Evolutionary conservation across 2,888 invertebrate species (phyloP).

Genomic region (Callinectes sapidus): DNA sequence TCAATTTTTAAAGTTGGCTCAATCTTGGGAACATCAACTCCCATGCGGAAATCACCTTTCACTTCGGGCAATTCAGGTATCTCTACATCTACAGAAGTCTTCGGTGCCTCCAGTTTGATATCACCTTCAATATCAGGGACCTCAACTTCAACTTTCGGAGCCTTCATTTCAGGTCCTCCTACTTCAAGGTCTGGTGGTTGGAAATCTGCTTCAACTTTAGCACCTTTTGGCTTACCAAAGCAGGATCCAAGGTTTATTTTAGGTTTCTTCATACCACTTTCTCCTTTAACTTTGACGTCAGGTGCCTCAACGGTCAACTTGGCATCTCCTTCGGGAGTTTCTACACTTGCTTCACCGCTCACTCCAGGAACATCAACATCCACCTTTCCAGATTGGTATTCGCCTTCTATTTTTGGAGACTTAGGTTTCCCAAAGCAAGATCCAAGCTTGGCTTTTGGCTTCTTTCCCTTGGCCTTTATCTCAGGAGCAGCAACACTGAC

Average conservation of each 20-base stretch:
- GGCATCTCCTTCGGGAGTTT: constrained; percentile 37
- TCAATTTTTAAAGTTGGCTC: constrained; percentile 29
- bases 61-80: constrained; percentile 32
- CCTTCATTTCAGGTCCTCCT: constrained; percentile 39
- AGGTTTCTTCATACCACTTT: constrained; percentile 33
- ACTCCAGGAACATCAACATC: constrained; percentile 47
- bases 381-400: constrained; percentile 43
- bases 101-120: constrained; percentile 38
- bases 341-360: constrained; percentile 20
- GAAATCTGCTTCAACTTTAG: constrained; percentile 34
- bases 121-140: not conserved
- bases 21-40: constrained; percentile 36
- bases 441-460: constrained; percentile 44
- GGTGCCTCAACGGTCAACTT: constrained; percentile 44
- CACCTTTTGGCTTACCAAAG: constrained; percentile 50
- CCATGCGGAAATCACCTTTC: not conserved
- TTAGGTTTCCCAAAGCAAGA: constrained; percentile 57
- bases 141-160: constrained; percentile 38
- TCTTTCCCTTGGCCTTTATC: constrained; percentile 35
- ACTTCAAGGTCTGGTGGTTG: constrained; percentile 34
- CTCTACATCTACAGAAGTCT: not conserved
- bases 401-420: constrained; percentile 39
- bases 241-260: constrained; percentile 49
- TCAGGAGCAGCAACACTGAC: not conserved
- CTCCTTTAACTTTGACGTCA: constrained; percentile 44